Evolutionary conservation across 2,113 vertebrate species (phyloP).

Genomic region (Tamias sibiricus): DNA sequence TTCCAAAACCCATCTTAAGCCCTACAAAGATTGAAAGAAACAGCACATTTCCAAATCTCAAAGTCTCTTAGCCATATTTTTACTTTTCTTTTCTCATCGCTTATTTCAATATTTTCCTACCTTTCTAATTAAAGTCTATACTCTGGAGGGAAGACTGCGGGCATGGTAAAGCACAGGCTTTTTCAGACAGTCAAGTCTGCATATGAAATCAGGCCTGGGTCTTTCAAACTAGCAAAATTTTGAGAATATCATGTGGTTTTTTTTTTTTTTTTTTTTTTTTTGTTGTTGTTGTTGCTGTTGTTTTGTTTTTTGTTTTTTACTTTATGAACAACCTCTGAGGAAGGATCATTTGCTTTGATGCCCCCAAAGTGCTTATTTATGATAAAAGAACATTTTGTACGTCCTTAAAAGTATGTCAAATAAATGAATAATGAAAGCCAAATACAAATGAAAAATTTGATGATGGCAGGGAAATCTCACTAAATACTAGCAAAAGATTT

Average conservation of each 20-base stretch:
- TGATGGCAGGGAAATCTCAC: neutral
- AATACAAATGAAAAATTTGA: constrained; percentile 2
- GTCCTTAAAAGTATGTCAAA: constrained; percentile 8
- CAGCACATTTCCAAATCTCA: constrained; percentile 25
- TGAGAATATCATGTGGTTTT: neutral
- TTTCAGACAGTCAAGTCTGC: neutral
- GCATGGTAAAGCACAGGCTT: neutral
- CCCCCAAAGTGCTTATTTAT: neutral
- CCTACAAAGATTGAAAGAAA: constrained; percentile 11
- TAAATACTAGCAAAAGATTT: neutral
- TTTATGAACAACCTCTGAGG: neutral
- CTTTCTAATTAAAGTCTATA: constrained; percentile 52
- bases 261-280: neutral
- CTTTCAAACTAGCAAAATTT: constrained; percentile 38
- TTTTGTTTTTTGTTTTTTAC: neutral
- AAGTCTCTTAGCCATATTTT: constrained; percentile 54
- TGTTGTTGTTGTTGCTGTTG: too few relatives aligned
- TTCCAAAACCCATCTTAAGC: constrained; percentile 12
- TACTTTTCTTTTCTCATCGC: constrained; percentile 38
- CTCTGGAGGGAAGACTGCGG: neutral
- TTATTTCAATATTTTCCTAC: constrained; percentile 62
- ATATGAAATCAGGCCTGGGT: constrained; percentile 8
- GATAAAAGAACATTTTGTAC: neutral
- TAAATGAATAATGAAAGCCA: constrained; percentile 47
- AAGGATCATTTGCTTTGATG: neutral